Evolutionary conservation across 2,797 vertebrate species (phyloP).

Genomic region (Cygnus olor): DNA sequence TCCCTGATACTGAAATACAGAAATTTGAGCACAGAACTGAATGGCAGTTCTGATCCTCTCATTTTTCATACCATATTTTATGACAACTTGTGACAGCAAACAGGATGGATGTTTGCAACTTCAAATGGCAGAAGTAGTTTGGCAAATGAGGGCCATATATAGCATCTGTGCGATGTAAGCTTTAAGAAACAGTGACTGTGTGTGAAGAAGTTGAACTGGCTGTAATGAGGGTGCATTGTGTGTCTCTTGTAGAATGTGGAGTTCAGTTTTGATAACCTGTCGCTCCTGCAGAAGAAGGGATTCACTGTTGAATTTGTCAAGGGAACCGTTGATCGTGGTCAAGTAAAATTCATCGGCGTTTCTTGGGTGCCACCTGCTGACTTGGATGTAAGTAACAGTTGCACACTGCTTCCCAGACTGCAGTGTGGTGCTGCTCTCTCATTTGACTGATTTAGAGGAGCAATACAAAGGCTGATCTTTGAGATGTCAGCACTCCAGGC

Average conservation of each 20-base stretch:
- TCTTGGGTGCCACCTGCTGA: slow-evolving; percentile 85
- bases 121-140: neutral
- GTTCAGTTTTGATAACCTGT: slow-evolving; percentile 81
- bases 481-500: neutral
- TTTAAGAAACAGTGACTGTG: neutral
- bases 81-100: neutral
- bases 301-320: slow-evolving; percentile 82
- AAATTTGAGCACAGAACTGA: neutral
- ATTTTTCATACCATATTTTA: neutral
- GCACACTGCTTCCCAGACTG: rapidly evolving
- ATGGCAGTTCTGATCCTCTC: neutral
- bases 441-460: neutral
- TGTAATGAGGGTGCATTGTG: neutral
- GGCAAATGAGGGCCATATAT: rapidly evolving
- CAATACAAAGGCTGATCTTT: neutral
- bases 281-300: slow-evolving; percentile 81
- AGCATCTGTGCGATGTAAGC: neutral
- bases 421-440: too few species aligned
- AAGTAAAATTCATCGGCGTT: slow-evolving; percentile 78
- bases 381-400: slow-evolving; percentile 76
- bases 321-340: slow-evolving; percentile 81
- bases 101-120: neutral
- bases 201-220: neutral
- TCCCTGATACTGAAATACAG: neutral
- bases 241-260: slow-evolving; percentile 77